Evolutionary conservation across 2,113 vertebrate species (phyloP), one percentile per base, ranked within the genome.

Genomic region (Anas platyrhynchos): DNA sequence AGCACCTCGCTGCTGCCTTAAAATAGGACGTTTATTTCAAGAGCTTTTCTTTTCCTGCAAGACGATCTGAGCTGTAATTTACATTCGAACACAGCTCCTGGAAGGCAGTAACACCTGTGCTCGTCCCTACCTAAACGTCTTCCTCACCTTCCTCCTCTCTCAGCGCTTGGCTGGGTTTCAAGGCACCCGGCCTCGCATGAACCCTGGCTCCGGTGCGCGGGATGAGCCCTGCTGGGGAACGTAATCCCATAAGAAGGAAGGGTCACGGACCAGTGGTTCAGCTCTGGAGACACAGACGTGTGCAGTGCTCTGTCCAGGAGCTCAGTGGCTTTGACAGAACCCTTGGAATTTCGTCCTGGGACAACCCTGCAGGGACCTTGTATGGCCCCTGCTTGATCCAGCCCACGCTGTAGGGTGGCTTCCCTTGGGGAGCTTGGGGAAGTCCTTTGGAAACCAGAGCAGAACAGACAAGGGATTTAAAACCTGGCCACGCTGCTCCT

Each of bases 61-160:
- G 69, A 79, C 72, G 88, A 81, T 94, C 86, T 69, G 55, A 67
- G 83, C 87, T 88, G 4, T 89, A 93, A 96, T 96, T 97, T 96
- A 69, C 92, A 97, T 96, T 77, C 96, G 62, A 97, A 95, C 32
- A 36, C 52, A 82, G 78, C 94, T 96, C 87, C 91, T 97, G 88
- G 95, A 94, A 96, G 89, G 94, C 80, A 80, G 1, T 8, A 80
- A 75, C 73, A 92, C 74, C 81, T 76, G 50, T 67, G 62, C 63
- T 86, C 26, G 16, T 52, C 52, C 56, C 78, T 25, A 3, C 67
- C 80, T 48, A 25, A 88, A 52, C 5, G n/a, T 31, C 67, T 88
- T 67, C 83, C 66, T 96, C 66, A 32, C 52, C 77, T 71, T 62
- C 79, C 66, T 89, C 48, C 32, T 86, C 43, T 32, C 69, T 55